phyloP scores from a whole-genome alignment of 2,113 vertebrate species.

The Eurypyga helias region DNA sequence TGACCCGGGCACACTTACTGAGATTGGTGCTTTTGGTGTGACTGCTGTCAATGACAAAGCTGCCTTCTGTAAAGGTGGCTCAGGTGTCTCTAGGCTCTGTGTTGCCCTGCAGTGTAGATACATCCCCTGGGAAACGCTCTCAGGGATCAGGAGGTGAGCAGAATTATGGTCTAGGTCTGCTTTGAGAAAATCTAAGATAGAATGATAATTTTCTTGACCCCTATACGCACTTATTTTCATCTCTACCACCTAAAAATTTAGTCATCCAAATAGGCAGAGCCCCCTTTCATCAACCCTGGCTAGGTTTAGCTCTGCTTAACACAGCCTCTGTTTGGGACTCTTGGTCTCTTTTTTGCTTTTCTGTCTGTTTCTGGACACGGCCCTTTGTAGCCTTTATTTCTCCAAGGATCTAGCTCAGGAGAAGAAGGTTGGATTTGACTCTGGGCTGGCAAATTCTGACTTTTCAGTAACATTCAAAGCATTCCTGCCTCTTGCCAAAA shows the following conservation, averaged over 20 bases:
- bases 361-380: not conserved
- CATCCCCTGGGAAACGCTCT: not conserved
- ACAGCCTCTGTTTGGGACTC: not conserved
- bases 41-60: rapidly evolving
- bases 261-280: too few relatives aligned
- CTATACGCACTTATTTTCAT: not conserved
- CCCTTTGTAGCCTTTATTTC: not conserved
- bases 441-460: conserved; percentile 49
- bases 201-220: rapidly evolving
- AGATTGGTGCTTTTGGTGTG: rapidly evolving
- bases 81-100: not conserved
- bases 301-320: not conserved
- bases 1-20: rapidly evolving
- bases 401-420: not conserved
- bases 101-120: rapidly evolving
- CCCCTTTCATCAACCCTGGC: not conserved
- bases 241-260: not conserved
- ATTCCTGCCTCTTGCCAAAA: conserved; percentile 75
- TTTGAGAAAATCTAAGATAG: not conserved
- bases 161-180: not conserved
- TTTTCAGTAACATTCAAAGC: conserved; percentile 75
- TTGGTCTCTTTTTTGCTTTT: not conserved
- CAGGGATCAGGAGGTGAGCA: not conserved
- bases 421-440: not conserved
- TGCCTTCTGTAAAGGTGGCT: not conserved